These are phyloP conservation scores for Megaustenia siamemsis DNA, from an alignment of 2,888 invertebrate genomes.

Conservation along the genomic window DNA sequence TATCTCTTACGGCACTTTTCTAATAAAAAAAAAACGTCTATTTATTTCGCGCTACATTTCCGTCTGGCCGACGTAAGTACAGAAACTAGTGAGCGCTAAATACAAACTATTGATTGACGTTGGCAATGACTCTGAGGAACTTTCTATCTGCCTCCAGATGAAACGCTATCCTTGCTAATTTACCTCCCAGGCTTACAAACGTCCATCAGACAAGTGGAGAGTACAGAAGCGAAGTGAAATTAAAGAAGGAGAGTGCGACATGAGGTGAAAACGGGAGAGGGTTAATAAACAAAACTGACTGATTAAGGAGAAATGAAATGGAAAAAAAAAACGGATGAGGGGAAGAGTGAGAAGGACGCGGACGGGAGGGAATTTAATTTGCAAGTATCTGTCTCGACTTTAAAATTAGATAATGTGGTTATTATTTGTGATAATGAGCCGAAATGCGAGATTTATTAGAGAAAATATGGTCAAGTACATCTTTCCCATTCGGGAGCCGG, in stretches of 20 bases:
- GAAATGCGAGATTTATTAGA: too few species aligned
- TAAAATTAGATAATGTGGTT: too few species aligned
- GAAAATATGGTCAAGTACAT: too few species aligned
- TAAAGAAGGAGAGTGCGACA: background rate
- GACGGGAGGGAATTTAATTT: too few species aligned
- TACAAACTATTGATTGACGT: constrained; percentile 21
- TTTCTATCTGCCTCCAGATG: constrained; percentile 7
- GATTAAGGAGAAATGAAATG: background rate
- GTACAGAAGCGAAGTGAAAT: background rate
- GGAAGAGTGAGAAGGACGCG: too few species aligned
- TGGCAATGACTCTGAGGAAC: background rate
- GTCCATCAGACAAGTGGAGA: background rate
- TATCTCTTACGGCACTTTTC: background rate
- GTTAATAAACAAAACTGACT: background rate
- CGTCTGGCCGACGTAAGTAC: background rate
- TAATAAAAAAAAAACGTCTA: background rate
- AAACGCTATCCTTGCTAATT: constrained; percentile 4
- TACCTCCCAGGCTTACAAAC: constrained; percentile 4
- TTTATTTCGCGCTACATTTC: background rate
- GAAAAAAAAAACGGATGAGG: too few species aligned
- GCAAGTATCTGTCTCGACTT: too few species aligned
- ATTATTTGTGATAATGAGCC: too few species aligned
- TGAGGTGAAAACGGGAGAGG: background rate
- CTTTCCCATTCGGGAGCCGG: too few species aligned
- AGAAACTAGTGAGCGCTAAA: constrained; percentile 8